phyloP scores from a whole-genome alignment of 2,113 vertebrate genomes.

The Oenanthe melanoleuca region DNA sequence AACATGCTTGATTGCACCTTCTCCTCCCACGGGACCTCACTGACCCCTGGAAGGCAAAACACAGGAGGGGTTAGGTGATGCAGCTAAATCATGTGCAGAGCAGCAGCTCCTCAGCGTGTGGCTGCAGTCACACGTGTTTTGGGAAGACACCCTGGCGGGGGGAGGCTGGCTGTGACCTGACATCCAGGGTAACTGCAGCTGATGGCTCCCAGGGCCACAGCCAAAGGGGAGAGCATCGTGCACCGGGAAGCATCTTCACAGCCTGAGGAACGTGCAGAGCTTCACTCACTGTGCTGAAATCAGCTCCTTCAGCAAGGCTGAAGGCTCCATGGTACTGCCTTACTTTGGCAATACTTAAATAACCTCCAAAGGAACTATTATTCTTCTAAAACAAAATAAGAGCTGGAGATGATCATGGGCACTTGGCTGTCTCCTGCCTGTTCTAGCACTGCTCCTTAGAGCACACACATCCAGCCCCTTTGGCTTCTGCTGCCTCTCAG shows the following conservation, averaged over 20 bases:
- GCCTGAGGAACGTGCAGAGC: not conserved
- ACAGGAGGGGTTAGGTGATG: not conserved
- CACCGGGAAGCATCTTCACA: not conserved
- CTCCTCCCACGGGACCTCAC: not conserved
- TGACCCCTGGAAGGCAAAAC: not conserved
- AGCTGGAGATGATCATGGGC: not conserved
- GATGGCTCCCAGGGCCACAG: not conserved
- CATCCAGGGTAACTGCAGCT: slow-evolving; percentile 21
- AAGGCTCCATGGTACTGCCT: not conserved
- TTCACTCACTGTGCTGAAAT: not conserved
- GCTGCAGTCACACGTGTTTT: not conserved
- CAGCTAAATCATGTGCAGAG: not conserved
- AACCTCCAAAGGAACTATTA: not conserved
- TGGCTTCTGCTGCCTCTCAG: not conserved
- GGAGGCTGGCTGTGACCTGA: not conserved
- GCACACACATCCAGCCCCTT: not conserved
- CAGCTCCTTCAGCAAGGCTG: not conserved
- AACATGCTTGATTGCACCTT: not conserved
- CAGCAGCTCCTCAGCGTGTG: not conserved
- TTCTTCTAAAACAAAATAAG: not conserved
- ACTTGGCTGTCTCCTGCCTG: not conserved
- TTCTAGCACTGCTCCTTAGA: not conserved
- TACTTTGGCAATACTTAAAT: not conserved
- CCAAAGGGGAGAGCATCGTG: accelerated
- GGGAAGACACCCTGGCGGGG: not conserved